phyloP scores from a whole-genome alignment of 2,888 invertebrate species.

The Eilema caniola region DNA sequence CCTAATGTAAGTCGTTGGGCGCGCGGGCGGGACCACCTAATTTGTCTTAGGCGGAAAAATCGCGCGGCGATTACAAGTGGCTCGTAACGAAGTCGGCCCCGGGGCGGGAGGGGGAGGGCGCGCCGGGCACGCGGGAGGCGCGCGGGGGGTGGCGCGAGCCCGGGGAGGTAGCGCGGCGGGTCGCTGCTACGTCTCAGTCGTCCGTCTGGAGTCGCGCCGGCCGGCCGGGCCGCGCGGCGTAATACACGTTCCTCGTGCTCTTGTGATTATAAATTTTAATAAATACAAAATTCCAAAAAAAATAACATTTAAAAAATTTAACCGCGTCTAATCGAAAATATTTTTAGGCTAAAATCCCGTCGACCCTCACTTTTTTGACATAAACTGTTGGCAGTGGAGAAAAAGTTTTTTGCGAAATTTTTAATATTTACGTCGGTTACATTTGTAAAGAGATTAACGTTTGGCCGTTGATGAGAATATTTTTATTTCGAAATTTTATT shows the following conservation, averaged over 20 bases:
- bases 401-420: slow-evolving; percentile 83
- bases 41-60: slow-evolving; percentile 87
- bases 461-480: slow-evolving; percentile 83
- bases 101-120: slow-evolving; percentile 58
- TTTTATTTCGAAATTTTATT: slow-evolving; percentile 78
- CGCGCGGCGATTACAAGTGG: slow-evolving; percentile 86
- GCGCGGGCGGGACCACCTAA: slow-evolving; percentile 81
- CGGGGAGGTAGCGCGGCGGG: slow-evolving; percentile 68
- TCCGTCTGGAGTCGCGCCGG: slow-evolving; percentile 87
- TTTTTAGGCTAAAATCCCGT: slow-evolving; percentile 81
- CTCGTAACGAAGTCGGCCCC: slow-evolving; percentile 85
- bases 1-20: slow-evolving; percentile 71
- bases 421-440: slow-evolving; percentile 86
- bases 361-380: slow-evolving; percentile 78
- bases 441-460: slow-evolving; percentile 81
- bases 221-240: slow-evolving; percentile 85
- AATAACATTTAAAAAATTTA: slow-evolving; percentile 55
- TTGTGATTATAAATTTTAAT: slow-evolving; percentile 86
- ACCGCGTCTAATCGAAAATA: slow-evolving; percentile 82
- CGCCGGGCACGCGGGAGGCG: slow-evolving; percentile 42
- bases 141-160: slow-evolving; percentile 49
- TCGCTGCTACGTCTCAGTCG: slow-evolving; percentile 81
- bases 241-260: slow-evolving; percentile 87
- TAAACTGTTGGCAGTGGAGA: slow-evolving; percentile 76
- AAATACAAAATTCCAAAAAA: slow-evolving; percentile 71